Base-by-base conservation (phyloP, 2,888 invertebrate genomes). In the Strigamia maritima region DNA sequence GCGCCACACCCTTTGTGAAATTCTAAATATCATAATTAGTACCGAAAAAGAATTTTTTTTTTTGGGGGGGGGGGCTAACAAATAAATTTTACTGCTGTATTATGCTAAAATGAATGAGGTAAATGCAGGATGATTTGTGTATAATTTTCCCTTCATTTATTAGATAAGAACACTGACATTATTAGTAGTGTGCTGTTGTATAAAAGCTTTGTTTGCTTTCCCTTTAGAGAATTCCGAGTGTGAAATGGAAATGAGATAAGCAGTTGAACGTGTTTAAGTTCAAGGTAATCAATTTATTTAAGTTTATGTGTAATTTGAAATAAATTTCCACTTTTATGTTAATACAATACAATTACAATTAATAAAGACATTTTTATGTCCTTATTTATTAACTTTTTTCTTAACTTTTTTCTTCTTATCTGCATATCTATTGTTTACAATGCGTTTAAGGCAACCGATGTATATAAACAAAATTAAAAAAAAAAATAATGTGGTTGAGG, bases 181-280 rank as follows among this genome's bases (percentile, higher is more conserved):
- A 54, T 19, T 26, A 65, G 70, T 14, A 14, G 16, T 28, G 70
- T 70, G 24, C 26, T 16, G 26, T 70, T 70, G 70, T 28, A 70
- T 28, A 70, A 70, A 70, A 70, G 70, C 70, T 70, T 70, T 70
- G 70, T 70, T 70, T 70, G 70, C 70, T 70, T 44, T 54, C 54
- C 54, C 54, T 19, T 24, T 26, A 70, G 70, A 70, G 70, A 70
- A 26, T 70, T 70, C 70, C 2, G 14, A 26, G 70, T 26, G 54
- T 54, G 54, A 54, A 19, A 54, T 54, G 28, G 70, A 70, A 28
- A 28, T 70, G 70, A 70, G 70, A 26, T 70, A 70, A 26, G 26
- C 28, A 26, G 19, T 54, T 54, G 54, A 54, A 54, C 16, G 54
- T 54, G 54, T 54, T 54, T 54, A 54, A 54, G 54, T 54, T 54